phyloP scores from a whole-genome alignment of 2,113 vertebrate species.

The Gymnarchus niloticus region DNA sequence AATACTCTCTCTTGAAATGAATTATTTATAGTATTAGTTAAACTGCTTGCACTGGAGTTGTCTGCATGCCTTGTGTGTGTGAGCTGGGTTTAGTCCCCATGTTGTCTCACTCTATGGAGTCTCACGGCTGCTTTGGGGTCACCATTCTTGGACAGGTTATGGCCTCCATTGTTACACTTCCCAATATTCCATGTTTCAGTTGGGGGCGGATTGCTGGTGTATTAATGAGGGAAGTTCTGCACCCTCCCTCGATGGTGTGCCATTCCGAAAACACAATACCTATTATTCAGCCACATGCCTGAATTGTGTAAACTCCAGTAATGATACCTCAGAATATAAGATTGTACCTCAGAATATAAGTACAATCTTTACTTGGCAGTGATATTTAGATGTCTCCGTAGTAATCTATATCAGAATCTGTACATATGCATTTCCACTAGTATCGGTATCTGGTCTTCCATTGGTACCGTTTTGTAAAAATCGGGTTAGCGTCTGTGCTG shows the following conservation, averaged over 20 bases:
- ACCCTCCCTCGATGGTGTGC: neutral
- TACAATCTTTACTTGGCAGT: neutral
- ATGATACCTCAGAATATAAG: neutral
- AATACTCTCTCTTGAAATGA: neutral
- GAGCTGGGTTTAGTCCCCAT: neutral
- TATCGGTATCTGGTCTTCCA: neutral
- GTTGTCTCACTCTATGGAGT: neutral
- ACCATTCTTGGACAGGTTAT: neutral
- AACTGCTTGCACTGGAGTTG: neutral
- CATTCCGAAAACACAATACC: neutral
- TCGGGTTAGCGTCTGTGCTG: neutral
- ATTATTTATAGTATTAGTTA: neutral
- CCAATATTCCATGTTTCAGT: neutral
- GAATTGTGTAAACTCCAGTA: neutral
- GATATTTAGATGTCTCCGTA: neutral
- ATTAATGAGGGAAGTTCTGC: neutral
- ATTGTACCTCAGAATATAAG: neutral
- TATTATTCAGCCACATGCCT: neutral
- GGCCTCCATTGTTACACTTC: neutral
- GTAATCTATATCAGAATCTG: neutral
- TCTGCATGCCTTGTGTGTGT: neutral
- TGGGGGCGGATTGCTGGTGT: neutral
- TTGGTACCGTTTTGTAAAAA: neutral
- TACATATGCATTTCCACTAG: neutral
- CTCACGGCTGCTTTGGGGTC: neutral